Evolutionary conservation across 2,888 invertebrate species (phyloP), one percentile per base, ranked within the genome.

Genomic region (Cryptops parisi): DNA sequence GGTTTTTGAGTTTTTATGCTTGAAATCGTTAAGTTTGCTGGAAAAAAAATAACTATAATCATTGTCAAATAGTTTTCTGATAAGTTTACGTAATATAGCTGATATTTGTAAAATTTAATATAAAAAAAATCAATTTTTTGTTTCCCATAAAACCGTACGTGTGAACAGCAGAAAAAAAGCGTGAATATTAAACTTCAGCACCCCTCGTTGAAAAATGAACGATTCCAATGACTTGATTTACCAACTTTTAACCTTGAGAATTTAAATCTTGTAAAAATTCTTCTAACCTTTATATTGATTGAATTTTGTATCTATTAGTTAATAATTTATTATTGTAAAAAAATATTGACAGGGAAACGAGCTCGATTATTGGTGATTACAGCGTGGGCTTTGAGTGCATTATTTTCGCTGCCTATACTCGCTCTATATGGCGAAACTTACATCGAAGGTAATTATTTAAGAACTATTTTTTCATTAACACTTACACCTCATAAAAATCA

Each of bases 341-440:
- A n/a, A n/a, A n/a, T n/a, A n/a, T n/a, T 46, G 22, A 38, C 73
- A 89, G 89, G 89, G 88, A 80, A 83, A 67, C 76, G 89, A 60
- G 89, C 89, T 0, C 76, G 83, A 59, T 77, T 79, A 47, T 74
- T 91, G 52, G 81, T 90, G 5, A 77, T 79, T 3, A 76, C 79
- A 3, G 88, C 90, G 0, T 91, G 90, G 90, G 66, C 81, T 5
- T 74, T 88, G 56, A 87, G 88, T 62, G 78, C 81, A 12, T 59
- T 88, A 26, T 88, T 90, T 67, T 84, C 90, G 1, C 72, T 82
- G 44, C 90, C 90, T 33, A 81, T 85, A 25, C 57, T 67, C 17
- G 76, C 88, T 59, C 74, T 88, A 1, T 86, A 86, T 63, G 84
- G 86, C 69, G 82, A 86, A 61, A 82, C 78, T 64, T 75, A 79